Conservation (phyloP, 2,113 vertebrate genomes). For the Synodontis membranacea region DNA sequence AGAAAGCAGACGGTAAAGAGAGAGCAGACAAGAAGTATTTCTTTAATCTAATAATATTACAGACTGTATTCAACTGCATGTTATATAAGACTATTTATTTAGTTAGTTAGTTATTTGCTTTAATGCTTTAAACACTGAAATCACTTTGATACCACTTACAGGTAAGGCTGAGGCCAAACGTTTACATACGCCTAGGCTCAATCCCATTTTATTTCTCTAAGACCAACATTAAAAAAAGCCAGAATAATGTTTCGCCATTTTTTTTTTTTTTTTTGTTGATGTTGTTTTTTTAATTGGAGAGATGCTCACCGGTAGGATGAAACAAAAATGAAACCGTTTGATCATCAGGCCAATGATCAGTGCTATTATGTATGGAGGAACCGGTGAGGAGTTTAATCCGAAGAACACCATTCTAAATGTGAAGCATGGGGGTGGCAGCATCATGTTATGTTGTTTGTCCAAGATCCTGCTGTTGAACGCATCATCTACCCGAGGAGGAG, state of each 20-base stretch:
- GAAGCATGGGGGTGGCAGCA: neutral
- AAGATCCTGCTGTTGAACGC: neutral
- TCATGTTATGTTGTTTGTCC: neutral
- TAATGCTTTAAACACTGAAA: neutral
- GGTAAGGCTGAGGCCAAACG: neutral
- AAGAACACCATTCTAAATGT: neutral
- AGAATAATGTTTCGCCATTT: neutral
- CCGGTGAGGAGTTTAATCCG: neutral
- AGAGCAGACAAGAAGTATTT: neutral
- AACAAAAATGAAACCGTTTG: neutral
- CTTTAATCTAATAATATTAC: neutral
- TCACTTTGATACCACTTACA: neutral
- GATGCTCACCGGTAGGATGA: neutral
- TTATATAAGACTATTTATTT: neutral
- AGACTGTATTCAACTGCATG: neutral
- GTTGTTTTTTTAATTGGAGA: too few relatives aligned
- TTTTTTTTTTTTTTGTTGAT: neutral
- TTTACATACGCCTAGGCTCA: neutral
- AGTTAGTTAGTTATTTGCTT: neutral
- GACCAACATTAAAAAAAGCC: too few relatives aligned
- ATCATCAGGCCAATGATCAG: too few relatives aligned
- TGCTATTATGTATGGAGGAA: neutral
- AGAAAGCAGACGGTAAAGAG: neutral
- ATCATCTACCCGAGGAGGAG: neutral
- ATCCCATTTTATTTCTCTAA: neutral